Conservation (phyloP, 2,797 vertebrate species). For the Ctenosaura bakeri region DNA sequence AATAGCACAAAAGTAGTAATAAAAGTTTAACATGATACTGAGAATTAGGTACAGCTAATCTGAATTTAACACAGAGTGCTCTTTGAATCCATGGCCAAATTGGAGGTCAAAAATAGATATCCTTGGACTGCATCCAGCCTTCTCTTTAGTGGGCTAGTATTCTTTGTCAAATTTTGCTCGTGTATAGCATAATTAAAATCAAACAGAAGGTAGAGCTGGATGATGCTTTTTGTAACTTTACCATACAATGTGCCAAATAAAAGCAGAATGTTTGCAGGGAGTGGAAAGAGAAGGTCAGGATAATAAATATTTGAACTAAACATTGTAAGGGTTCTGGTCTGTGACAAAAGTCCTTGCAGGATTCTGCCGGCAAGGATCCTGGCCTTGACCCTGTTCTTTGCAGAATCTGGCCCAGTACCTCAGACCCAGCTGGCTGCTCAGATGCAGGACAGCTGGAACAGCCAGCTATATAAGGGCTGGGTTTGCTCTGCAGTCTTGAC, state of each 20-base stretch:
- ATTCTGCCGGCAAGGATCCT: no score
- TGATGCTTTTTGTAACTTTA: neutral
- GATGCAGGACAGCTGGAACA: no score
- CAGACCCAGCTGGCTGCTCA: no score
- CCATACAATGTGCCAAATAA: neutral
- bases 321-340: no score
- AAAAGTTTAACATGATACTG: neutral
- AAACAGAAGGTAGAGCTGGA: neutral
- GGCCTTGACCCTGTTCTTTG: no score
- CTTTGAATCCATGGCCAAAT: neutral
- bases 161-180: neutral
- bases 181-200: neutral
- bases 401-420: no score
- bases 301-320: neutral
- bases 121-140: neutral
- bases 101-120: neutral
- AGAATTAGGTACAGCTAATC: neutral
- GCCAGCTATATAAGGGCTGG: no score
- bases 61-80: neutral
- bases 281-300: neutral
- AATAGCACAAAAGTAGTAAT: no score
- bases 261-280: neutral
- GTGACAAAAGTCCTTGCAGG: no score
- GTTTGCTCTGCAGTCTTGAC: no score
- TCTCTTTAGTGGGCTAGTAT: neutral